Base-by-base conservation (phyloP, 2,113 vertebrate species). In the Rhipidura dahli region DNA sequence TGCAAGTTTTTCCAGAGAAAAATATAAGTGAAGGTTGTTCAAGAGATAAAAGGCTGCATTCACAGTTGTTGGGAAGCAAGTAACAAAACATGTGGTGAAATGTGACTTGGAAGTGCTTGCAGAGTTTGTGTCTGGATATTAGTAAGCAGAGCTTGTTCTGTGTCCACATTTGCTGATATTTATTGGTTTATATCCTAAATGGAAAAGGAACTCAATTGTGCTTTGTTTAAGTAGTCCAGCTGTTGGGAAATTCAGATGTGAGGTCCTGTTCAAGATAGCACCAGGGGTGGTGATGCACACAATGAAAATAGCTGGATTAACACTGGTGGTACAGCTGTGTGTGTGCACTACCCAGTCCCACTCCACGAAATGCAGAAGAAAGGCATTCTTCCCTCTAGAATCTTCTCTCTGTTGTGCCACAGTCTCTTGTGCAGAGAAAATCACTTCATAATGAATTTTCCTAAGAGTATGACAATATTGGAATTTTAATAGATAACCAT, bases 21-120 rank as follows among this genome's bases (percentile, higher is more conserved):
- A 95, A 77, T 89, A 64, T 31, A 95, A 94, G 72, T 56, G 91
- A 64, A 89, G 81, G 87, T 68, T 95, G 95, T 97, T 95, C 56
- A 28, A 39, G 84, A 94, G 83, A 94, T 87, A 60, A 87, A 95
- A 86, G 68, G 3, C 72, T 56, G 72, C 77, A 87, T 97, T 96
- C 91, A 94, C 59, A 70, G 81, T 87, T 96, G 84, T 95, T 94
- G 83, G 10, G 17, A 89, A 89, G 87, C 65, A 82, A 89, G 80
- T 49, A 71, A 95, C 79, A 90, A 87, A 93, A 90, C 7, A 20
- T 9, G 23, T 53, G 51, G n/a, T n/a, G 65, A 94, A 95, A 89
- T 90, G 93, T 81, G 90, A 71, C 83, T 93, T 88, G 88, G 85
- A 94, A 91, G 56, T 75, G 60, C 31, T 20, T 87, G 49, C 72